Base-by-base conservation (phyloP, 2,113 vertebrate genomes). In the Casuarius casuarius region DNA sequence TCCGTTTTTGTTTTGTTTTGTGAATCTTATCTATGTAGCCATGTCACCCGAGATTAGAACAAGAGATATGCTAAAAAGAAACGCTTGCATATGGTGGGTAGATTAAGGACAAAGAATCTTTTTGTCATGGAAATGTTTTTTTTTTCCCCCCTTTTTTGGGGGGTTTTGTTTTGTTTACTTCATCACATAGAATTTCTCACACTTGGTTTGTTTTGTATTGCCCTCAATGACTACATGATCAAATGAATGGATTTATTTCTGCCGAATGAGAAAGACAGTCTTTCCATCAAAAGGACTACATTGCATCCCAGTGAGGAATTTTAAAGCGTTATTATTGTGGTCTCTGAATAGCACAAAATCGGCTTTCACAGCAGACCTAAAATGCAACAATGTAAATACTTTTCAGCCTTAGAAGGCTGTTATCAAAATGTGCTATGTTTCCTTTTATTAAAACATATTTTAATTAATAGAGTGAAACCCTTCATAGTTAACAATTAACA, bases 201-300 rank as follows among this genome's bases (percentile, higher is more conserved):
- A 99, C 98, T 99, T 99, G 98, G 99, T 98, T 99, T 99, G 98
- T 99, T 99, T 99, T 98, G 98, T 99, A 99, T 99, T 96, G 97
- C 98, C 95, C 98, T 98, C 98, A 98, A 98, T 98, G 98, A 99
- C 98, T 98, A 98, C 98, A 99, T 97, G 98, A 98, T 98, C 98
- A 98, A 98, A 98, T 99, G 98, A 99, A 99, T 99, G 98, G 98
- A 98, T 98, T 98, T 98, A 98, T 99, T 98, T 99, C 98, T 98
- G 97, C 98, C 97, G 98, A 98, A 98, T 98, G 98, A 98, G 98
- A 98, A 98, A 98, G 98, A 98, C 98, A 98, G 98, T 98, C 98
- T 98, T 97, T 92, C 98, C 98, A 97, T 98, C 98, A 98, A 98
- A 98, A 98, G 98, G 97, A 98, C 97, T 98, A 98, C 98, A 98